A percentile compares a stretch with the other conserved stretches of the same genome.
Evolutionary conservation across 2,888 invertebrate genomes (phyloP).

Genomic region (Hirtodrosophila cameraria): DNA sequence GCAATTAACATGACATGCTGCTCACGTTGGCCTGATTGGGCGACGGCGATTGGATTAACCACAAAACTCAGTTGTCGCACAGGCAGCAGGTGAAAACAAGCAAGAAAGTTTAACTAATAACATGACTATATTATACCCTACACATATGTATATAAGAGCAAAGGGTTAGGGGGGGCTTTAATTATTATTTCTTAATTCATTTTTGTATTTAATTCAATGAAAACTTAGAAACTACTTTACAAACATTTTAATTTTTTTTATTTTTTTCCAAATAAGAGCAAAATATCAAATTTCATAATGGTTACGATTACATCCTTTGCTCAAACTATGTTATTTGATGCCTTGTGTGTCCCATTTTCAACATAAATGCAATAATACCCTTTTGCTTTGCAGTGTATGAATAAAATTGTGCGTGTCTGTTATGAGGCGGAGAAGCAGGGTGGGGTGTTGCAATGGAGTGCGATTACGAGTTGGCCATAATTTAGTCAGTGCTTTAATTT

Average conservation of each 20-base stretch:
- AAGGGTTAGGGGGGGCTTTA: no score
- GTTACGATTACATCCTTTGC: no score
- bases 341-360: no score
- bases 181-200: no score
- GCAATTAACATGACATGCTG: slow-evolving; percentile 77
- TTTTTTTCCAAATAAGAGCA: no score
- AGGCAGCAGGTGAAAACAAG: slow-evolving; percentile 50
- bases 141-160: neutral
- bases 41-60: slow-evolving; percentile 71
- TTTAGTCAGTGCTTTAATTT: slow-evolving; percentile 73
- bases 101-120: neutral
- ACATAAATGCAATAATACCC: neutral
- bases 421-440: neutral
- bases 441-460: neutral
- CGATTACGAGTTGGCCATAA: slow-evolving; percentile 45
- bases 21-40: slow-evolving; percentile 72
- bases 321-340: no score
- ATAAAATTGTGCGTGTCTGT: slow-evolving; percentile 45
- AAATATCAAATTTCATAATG: no score
- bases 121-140: slow-evolving; percentile 11
- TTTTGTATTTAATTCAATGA: no score
- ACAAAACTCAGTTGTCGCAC: slow-evolving; percentile 54
- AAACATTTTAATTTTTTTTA: no score
- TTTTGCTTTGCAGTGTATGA: neutral
- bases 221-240: no score